Evolutionary conservation across 2,888 invertebrate species (phyloP).

Genomic region (Eupithecia abbreviata): DNA sequence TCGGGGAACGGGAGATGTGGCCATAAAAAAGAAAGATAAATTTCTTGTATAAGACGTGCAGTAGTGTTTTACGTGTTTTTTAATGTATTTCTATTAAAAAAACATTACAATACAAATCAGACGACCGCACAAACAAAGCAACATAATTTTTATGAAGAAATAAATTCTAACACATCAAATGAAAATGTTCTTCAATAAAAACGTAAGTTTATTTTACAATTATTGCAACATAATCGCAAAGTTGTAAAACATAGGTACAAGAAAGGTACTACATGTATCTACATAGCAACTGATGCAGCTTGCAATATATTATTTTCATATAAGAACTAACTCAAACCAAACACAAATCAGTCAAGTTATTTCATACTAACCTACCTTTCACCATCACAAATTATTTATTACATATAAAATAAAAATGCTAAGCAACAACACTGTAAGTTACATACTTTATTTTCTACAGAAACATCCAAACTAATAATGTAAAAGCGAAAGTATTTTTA

Average conservation of each 20-base stretch:
- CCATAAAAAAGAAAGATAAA: neutral
- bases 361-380: neutral
- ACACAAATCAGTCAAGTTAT: neutral
- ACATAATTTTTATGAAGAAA: neutral
- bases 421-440: neutral
- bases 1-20: neutral
- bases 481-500: neutral
- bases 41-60: neutral
- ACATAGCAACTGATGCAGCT: neutral
- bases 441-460: neutral
- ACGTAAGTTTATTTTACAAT: slow-evolving; percentile 40
- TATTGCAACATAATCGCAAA: slow-evolving; percentile 11
- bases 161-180: neutral
- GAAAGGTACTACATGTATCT: neutral
- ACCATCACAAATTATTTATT: neutral
- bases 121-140: neutral
- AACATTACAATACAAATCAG: neutral
- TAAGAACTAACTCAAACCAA: neutral
- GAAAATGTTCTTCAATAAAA: slow-evolving; percentile 40
- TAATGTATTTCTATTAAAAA: neutral
- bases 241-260: neutral
- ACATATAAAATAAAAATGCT: neutral
- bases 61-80: neutral
- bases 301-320: neutral
- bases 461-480: neutral